phyloP scores from a whole-genome alignment of 2,888 invertebrate genomes.

The Pachymerium ferrugineum region DNA sequence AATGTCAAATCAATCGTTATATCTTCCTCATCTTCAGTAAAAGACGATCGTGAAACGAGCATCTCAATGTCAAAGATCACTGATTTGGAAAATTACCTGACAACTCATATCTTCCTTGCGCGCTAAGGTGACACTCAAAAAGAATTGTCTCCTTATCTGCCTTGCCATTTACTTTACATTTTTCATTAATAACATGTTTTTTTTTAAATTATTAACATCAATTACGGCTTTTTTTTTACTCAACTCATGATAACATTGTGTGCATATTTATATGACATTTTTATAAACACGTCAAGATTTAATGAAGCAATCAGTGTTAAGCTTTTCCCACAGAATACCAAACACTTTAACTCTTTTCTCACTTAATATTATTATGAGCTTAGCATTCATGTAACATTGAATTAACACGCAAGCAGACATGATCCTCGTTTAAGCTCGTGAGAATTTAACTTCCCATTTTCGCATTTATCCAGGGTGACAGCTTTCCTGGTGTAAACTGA shows the following conservation, averaged over 20 bases:
- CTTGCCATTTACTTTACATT: not conserved
- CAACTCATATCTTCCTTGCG: not conserved
- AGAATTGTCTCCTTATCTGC: constrained; percentile 6
- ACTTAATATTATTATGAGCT: constrained; percentile 22
- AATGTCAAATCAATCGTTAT: constrained; percentile 17
- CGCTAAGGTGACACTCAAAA: not conserved
- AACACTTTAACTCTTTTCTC: not conserved
- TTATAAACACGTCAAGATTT: too few relatives aligned
- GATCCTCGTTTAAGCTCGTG: constrained; percentile 20
- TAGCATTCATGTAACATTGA: constrained; percentile 13
- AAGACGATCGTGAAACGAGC: not conserved
- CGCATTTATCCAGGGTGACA: constrained; percentile 19
- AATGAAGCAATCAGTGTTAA: too few relatives aligned
- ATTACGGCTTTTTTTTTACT: not conserved
- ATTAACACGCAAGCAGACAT: constrained; percentile 21
- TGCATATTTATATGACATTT: too few relatives aligned
- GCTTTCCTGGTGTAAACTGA: constrained; percentile 5
- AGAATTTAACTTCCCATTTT: constrained; percentile 22
- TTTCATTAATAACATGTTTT: not conserved
- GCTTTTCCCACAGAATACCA: too few relatives aligned
- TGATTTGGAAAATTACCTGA: constrained; percentile 27
- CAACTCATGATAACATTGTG: too few relatives aligned
- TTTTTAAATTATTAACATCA: not conserved
- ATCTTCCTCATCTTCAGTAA: constrained; percentile 7
- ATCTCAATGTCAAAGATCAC: constrained; percentile 16